Evolutionary conservation across 2,113 vertebrate species (phyloP).

Genomic region (Onychorhynchus coronatus): DNA sequence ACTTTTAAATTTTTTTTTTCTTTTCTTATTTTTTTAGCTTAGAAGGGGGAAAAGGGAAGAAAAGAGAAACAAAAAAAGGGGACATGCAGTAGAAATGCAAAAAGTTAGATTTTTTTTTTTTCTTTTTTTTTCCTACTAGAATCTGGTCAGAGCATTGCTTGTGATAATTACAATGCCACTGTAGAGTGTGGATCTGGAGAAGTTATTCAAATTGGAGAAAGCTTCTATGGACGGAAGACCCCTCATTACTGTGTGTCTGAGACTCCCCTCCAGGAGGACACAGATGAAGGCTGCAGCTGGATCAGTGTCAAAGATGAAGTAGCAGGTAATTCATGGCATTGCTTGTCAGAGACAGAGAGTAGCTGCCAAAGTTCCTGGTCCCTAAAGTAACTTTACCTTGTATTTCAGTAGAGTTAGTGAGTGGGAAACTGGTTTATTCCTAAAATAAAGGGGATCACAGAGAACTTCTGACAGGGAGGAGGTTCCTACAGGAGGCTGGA

Average conservation of each 20-base stretch:
- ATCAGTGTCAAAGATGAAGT: conserved; percentile 79
- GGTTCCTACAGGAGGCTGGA: background rate
- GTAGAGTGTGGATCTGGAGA: conserved; percentile 87
- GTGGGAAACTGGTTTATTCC: background rate
- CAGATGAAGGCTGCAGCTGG: conserved; percentile 83
- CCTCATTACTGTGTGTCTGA: conserved; percentile 80
- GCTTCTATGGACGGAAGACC: conserved; percentile 86
- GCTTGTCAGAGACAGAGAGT: background rate
- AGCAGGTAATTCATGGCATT: conserved; percentile 74
- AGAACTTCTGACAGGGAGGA: background rate
- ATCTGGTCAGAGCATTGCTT: conserved; percentile 79
- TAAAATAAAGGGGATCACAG: background rate
- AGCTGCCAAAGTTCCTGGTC: background rate
- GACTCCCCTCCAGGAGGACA: background rate
- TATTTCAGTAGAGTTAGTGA: background rate
- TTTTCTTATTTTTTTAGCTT: background rate
- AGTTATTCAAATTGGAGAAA: conserved; percentile 83
- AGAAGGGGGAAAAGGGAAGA: background rate
- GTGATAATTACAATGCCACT: conserved; percentile 80
- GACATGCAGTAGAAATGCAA: background rate
- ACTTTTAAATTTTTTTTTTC: background rate
- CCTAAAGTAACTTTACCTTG: background rate
- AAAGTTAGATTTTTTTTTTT: background rate
- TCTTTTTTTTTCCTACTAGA: conserved; percentile 55
- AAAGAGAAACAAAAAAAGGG: background rate